phyloP scores from a whole-genome alignment of 2,888 invertebrate genomes.

The Epiblema foenella region DNA sequence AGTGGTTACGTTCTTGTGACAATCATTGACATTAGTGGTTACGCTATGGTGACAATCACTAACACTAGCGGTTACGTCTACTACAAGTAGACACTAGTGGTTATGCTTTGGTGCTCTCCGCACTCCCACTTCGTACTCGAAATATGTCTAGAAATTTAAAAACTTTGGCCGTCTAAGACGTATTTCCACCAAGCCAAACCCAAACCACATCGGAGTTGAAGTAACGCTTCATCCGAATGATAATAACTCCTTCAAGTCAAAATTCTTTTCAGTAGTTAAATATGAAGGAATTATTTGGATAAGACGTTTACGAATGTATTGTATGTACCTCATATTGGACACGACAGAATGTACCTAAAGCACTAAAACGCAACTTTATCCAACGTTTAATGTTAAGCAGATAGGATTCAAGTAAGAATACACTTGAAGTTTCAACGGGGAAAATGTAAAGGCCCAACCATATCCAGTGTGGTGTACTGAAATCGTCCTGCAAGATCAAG shows the following conservation, averaged over 20 bases:
- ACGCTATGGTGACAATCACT: neutral
- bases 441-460: neutral
- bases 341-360: constrained; percentile 38
- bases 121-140: constrained; percentile 30
- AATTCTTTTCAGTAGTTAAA: constrained; percentile 31
- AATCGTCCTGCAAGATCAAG: neutral
- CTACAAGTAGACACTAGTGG: constrained; percentile 1
- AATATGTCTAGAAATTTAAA: constrained; percentile 16
- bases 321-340: constrained; percentile 17
- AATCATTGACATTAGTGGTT: neutral
- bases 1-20: neutral
- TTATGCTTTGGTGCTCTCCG: constrained; percentile 16
- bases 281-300: constrained; percentile 43
- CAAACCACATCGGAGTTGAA: constrained; percentile 55
- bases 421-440: constrained; percentile 46
- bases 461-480: neutral
- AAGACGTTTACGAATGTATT: constrained; percentile 32
- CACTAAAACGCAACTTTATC: constrained; percentile 69
- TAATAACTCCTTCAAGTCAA: constrained; percentile 33
- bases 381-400: constrained; percentile 73
- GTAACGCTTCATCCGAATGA: constrained; percentile 46
- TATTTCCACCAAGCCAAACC: constrained; percentile 49
- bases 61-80: constrained; percentile 6
- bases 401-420: constrained; percentile 69
- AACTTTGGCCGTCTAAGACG: constrained; percentile 24